Base-by-base conservation (phyloP, 2,797 vertebrate species). In the Nasua narica region DNA sequence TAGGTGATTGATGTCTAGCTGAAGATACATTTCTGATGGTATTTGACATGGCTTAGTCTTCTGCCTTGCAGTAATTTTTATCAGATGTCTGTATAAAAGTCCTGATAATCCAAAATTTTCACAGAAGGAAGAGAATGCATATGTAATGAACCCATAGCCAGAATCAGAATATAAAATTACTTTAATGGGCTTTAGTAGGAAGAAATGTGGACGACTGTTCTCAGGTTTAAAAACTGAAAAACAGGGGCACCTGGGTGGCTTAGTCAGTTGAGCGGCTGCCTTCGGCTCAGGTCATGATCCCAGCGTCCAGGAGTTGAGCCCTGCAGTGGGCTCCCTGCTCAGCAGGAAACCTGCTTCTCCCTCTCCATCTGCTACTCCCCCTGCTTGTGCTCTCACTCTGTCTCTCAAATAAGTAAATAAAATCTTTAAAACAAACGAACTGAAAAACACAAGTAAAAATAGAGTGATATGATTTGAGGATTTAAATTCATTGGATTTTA, bases 1-100 rank as follows among this genome's bases (percentile, higher is more conserved):
- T 43, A 89, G 25, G 89, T 94, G 93, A 91, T 70, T 46, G 70
- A 90, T 82, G 46, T 78, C 76, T 50, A 62, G 27, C 77, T 97
- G 37, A 82, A 94, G 37, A 83, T 91, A 37, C 58, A 91, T 85
- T 91, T 96, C 60, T 69, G n/a, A 50, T 62, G 21, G 15, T 83
- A 21, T 78, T 87, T 93, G 91, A 82, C 37, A 79, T 65, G 76
- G 3, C n/a, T 95, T 32, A 82, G 29, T 90, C 87, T n/a, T 95
- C 50, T 62, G 16, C 10, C 29, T 90, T 95, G 62, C n/a, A 91
- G 7, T 96, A 74, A 91, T 94, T 94, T 95, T 93, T 91, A 94
- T 82, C 69, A 95, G 11, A 48, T 96, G 54, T 93, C 91, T 91
- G 46, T 60, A 62, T 74, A 48, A 93, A 74, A 46, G 37, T 69